Percentiles rank a stretch among this genome's conserved stretches.
Evolutionary conservation across 2,888 invertebrate species (phyloP).

Genomic region (Seira ritae): DNA sequence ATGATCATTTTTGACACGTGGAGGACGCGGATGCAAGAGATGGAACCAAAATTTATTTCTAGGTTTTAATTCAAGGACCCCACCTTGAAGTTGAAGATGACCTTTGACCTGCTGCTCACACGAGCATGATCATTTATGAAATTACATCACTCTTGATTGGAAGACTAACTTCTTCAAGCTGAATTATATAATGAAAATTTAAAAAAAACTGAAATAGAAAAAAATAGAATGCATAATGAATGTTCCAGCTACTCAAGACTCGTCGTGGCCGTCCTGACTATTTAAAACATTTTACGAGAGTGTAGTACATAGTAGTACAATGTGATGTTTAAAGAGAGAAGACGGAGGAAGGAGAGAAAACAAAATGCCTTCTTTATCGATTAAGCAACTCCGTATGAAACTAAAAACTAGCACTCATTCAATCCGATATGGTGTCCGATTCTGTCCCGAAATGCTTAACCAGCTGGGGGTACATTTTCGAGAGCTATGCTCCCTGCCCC

Average conservation of each 20-base stretch:
- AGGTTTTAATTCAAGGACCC: too few relatives aligned
- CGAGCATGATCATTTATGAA: too few relatives aligned
- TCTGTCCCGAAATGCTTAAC: constrained; percentile 62
- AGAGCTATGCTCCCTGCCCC: constrained; percentile 57
- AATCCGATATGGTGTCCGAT: constrained; percentile 62
- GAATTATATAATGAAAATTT: background rate
- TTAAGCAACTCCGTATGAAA: constrained; percentile 68
- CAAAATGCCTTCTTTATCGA: constrained; percentile 71
- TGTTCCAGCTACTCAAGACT: constrained; percentile 32
- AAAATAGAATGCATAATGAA: constrained; percentile 36
- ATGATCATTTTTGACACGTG: too few relatives aligned
- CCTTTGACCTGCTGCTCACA: too few relatives aligned
- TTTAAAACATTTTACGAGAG: constrained; percentile 45
- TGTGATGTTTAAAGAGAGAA: constrained; percentile 49
- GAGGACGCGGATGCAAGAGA: too few relatives aligned
- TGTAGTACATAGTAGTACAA: constrained; percentile 6
- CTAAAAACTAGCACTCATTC: constrained; percentile 62
- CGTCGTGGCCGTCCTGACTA: constrained; percentile 4
- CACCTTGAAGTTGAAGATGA: too few relatives aligned
- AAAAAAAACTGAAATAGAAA: constrained; percentile 11
- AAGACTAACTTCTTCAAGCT: too few relatives aligned
- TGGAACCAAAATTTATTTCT: too few relatives aligned
- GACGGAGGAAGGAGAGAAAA: constrained; percentile 61
- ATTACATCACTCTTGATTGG: too few relatives aligned
- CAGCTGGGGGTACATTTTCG: constrained; percentile 57